Evolutionary conservation across 2,888 invertebrate species (phyloP).

Genomic region (Drosophila histrio): DNA sequence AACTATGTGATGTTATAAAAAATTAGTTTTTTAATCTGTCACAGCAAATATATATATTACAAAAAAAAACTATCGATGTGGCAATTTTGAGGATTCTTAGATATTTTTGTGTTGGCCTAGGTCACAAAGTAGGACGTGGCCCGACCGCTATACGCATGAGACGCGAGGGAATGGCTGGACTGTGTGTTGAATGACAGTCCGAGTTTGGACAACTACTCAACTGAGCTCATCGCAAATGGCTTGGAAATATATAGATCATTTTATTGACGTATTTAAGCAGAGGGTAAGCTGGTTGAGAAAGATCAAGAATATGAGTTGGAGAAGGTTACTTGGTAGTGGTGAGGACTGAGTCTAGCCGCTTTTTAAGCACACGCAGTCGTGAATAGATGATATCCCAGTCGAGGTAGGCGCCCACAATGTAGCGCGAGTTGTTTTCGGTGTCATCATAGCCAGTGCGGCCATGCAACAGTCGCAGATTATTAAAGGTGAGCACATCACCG

Average conservation of each 20-base stretch:
- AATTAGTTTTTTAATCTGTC: no score
- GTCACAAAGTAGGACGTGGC: neutral
- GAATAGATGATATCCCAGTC: conserved; percentile 93
- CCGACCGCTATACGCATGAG: neutral
- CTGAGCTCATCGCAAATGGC: conserved; percentile 65
- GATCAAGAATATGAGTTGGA: neutral
- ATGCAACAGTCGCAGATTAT: conserved; percentile 90
- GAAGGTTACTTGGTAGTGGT: neutral
- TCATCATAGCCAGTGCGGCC: conserved; percentile 89
- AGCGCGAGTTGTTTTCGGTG: conserved; percentile 85
- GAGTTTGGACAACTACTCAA: conserved; percentile 53
- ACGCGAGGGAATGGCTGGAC: conserved; percentile 4
- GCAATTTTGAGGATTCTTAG: conserved; percentile 9
- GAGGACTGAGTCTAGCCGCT: neutral
- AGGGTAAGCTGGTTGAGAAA: neutral
- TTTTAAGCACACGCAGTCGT: conserved; percentile 83
- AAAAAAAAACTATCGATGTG: no score
- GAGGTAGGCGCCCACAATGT: conserved; percentile 90
- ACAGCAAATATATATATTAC: no score
- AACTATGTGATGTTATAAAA: no score
- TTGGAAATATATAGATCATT: conserved; percentile 74
- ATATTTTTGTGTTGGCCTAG: neutral
- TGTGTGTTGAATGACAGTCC: conserved; percentile 28
- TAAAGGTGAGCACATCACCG: conserved; percentile 89
- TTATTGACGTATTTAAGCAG: conserved; percentile 25